Base-by-base conservation (phyloP, 2,797 vertebrate genomes). In the Chaetodon trifasciatus region DNA sequence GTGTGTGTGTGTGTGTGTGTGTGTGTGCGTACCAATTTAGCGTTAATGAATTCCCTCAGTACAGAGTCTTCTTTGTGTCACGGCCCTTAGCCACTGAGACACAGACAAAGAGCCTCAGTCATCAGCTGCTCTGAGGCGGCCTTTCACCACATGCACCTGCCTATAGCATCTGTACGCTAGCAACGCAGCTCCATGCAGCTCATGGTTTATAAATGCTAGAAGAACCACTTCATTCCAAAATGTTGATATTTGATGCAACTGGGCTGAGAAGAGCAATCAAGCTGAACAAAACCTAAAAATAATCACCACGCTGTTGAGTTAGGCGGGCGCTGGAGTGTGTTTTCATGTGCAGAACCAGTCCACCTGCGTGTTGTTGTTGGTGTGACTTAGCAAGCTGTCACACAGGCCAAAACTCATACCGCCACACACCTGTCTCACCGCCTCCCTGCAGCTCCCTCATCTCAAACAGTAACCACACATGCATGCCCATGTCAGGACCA, bases 81-180 rank as follows among this genome's bases (percentile, higher is more conserved):
- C 21, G 67, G 76, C 82, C 75, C 74, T 80, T 56, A 65, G 70
- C 83, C 70, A 75, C 60, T 47, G 85, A 80, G 65, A 67, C 75
- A 66, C 57, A 83, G 82, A 93, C 93, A 94, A 93, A 93, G 92
- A 86, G 88, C 65, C 74, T 82, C 86, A 88, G 89, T 95, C 70
- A 88, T 80, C 85, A 60, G 76, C 58, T 8, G 7, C 77, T 90
- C 85, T 84, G 90, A 93, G 89, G 82, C 68, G 5, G 57, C 74
- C 87, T 92, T 93, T 92, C 90, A 91, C 76, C 77, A 74, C 83
- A 81, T 61, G 79, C 92, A 94, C 92, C 92, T 95, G 93, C 90
- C 83, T 66, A 42, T 52, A 80, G 81, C 82, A 60, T 84, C 83
- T 52, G 68, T 55, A 65, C 6, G 68, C 49, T n/a, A 68, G 53